Evolutionary conservation across 1,140 invertebrate species (phyloP), one percentile per base, ranked within the genome.

Genomic region (Danaus melanippus): DNA sequence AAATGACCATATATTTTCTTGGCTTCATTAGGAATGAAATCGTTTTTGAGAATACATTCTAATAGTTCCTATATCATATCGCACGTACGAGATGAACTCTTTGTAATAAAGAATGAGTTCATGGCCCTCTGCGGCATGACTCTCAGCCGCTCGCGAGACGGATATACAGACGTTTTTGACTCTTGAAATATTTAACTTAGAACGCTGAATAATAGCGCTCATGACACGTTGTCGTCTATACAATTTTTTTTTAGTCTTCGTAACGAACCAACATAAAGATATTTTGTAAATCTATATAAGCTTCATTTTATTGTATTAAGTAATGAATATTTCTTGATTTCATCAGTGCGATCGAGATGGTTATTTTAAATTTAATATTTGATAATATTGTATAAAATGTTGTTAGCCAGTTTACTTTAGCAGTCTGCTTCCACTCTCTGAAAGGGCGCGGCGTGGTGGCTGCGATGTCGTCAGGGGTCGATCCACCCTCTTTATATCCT

Each of bases 381-480:
- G 21, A 32, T 32, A 32, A 32, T 32, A 32, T 32, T 32, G 6
- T 32, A 32, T 32, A 32, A 5, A 32, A 5, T 32, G 2, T 32
- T 32, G 21, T 32, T 32, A 32, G 21, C 21, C 21, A 32, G 21
- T 32, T 32, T 32, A 32, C 21, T 32, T 32, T 15, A 42, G 52
- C 43, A 51, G 55, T 41, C 53, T 50, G 58, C 58, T 57, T 60
- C 53, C 53, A 54, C 10, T 61, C 55, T 58, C 61, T 65, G 41
- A 68, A 72, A 70, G 67, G 71, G 69, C 67, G 64, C 64, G 66
- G 57, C 63, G 62, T 70, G 67, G 63, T 69, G 69, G 75, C 73
- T 71, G 71, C 77, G 65, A 76, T 74, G 64, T 76, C 68, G 69
- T 82, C 76, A 76, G 76, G 80, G 79, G 79, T 78, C 71, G 77